Conservation (phyloP, 2,888 invertebrate genomes). For the Dicycla oo region DNA sequence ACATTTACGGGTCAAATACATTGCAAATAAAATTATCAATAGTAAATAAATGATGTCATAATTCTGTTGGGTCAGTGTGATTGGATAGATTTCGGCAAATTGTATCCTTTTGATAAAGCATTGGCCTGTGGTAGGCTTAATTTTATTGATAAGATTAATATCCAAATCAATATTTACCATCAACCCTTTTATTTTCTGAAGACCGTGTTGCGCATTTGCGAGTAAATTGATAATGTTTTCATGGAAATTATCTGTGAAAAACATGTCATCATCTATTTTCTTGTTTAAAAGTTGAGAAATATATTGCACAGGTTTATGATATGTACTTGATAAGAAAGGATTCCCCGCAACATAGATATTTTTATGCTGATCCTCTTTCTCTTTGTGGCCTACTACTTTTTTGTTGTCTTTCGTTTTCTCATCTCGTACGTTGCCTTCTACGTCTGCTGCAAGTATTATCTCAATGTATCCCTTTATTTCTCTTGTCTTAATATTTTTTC, state of each 20-base stretch:
- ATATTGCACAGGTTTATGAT: neutral
- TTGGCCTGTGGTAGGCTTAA: conserved; percentile 20
- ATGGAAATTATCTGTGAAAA: conserved; percentile 25
- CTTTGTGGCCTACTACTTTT: conserved; percentile 7
- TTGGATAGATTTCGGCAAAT: conserved; percentile 30
- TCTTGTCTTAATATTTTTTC: neutral
- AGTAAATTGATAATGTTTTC: conserved; percentile 19
- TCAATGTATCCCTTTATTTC: neutral
- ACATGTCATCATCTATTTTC: conserved; percentile 19
- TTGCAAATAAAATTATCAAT: conserved; percentile 37
- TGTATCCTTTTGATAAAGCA: conserved; percentile 21
- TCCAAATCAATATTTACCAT: conserved; percentile 21
- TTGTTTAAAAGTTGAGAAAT: conserved; percentile 1
- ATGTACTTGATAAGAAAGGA: neutral
- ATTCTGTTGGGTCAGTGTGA: conserved; percentile 8
- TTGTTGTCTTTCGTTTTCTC: neutral
- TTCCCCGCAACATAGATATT: neutral
- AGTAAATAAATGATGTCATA: conserved; percentile 27
- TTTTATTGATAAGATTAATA: conserved; percentile 34
- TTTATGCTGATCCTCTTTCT: neutral
- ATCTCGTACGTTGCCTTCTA: neutral
- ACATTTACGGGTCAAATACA: conserved; percentile 15
- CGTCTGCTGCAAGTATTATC: neutral
- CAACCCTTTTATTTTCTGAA: conserved; percentile 21
- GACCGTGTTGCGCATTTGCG: conserved; percentile 12